Evolutionary conservation across 2,888 invertebrate genomes (phyloP).

Genomic region (Eristalinus sepulchralis): DNA sequence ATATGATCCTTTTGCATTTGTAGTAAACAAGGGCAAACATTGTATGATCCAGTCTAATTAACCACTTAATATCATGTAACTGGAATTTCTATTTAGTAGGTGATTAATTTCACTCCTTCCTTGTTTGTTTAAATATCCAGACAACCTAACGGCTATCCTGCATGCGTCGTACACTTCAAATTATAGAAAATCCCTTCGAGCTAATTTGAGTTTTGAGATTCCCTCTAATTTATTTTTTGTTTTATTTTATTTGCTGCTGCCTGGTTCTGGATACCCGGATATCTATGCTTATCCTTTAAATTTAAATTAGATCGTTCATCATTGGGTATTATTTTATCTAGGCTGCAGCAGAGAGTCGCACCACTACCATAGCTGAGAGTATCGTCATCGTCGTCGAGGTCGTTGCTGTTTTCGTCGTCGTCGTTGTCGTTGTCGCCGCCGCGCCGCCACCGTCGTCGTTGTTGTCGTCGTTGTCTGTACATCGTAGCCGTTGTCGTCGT

Average conservation of each 20-base stretch:
- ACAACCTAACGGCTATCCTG: neutral
- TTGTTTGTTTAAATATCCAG: neutral
- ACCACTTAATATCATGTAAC: constrained; percentile 52
- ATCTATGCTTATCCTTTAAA: constrained; percentile 71
- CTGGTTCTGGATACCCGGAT: constrained; percentile 60
- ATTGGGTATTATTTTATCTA: constrained; percentile 71
- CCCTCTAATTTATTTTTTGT: constrained; percentile 45
- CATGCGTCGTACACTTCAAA: constrained; percentile 54
- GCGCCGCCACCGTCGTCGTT: no score
- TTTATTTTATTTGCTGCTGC: constrained; percentile 36
- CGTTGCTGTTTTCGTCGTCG: constrained; percentile 11
- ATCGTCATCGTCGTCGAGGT: constrained; percentile 1
- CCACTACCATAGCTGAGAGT: constrained; percentile 10
- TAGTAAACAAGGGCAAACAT: neutral
- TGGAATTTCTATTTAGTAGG: constrained; percentile 5
- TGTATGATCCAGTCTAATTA: constrained; percentile 38
- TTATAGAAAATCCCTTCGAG: constrained; percentile 69
- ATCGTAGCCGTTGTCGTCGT: constrained; percentile 42
- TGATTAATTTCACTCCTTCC: constrained; percentile 43
- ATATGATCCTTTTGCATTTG: neutral
- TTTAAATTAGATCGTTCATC: constrained; percentile 72
- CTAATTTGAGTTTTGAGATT: constrained; percentile 69
- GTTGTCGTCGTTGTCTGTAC: neutral
- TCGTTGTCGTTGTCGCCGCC: no score
- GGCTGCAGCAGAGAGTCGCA: constrained; percentile 66